Base-by-base conservation (phyloP, 1,140 invertebrate species). In the Drosophila miranda region DNA sequence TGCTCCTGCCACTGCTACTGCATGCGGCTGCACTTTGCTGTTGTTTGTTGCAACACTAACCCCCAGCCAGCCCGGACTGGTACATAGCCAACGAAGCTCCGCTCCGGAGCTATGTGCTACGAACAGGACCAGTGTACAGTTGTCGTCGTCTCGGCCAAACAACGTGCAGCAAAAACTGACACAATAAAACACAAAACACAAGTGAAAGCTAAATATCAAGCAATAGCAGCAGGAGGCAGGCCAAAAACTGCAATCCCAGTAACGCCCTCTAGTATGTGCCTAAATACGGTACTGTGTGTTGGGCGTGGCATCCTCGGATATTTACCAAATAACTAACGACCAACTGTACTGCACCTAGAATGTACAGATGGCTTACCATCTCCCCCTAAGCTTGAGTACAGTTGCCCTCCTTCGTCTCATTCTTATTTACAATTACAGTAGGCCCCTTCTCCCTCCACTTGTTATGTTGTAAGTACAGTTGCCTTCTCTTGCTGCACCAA, bases 21-120 rank as follows among this genome's bases (percentile, higher is more conserved):
- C 60, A 62, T 69, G 54, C 63, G 34, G 75, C 75, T 82, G 81
- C 81, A 86, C 63, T 74, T 86, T 86, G 81, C 81, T 86, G 81
- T 86, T 87, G 82, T 86, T 87, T 86, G 82, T 86, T 86, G 81
- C 82, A 86, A 86, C 34, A 38, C 80, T 84, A 86, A 80, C 81
- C 81, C 72, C 77, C 19, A 19, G 19, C 19, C 68, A 80, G 72
- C 54, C 64, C 51, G 42, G 34, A 26, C 45, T 38, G 14, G 55
- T 66, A 54, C 59, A 63, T 70, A 61, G 43, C 59, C 26, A 38
- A 42, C 21, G 63, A 75, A 71, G 57, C 64, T 70, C 52, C 11
- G 19, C 2, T 48, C 41, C 6, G 38, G 21, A 42, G 43, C 49
- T 60, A 71, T 72, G 43, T 62, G 30, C 30, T 9, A 9, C 30